phyloP scores from a whole-genome alignment of 2,113 vertebrate species.

The Leucosticte australis region DNA sequence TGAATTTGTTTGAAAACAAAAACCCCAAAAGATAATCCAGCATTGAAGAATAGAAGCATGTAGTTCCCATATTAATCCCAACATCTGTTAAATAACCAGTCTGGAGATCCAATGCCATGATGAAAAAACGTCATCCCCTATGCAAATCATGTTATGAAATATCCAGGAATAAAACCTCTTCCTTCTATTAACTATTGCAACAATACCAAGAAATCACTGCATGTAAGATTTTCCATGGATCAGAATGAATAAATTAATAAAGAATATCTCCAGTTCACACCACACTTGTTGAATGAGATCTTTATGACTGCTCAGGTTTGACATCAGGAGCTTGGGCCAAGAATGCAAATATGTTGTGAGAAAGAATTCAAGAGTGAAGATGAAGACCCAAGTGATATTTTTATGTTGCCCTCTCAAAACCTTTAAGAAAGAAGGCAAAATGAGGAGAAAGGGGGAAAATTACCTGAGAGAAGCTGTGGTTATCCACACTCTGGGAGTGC shows the following conservation, averaged over 20 bases:
- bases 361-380: not conserved
- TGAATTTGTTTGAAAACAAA: not conserved
- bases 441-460: not conserved
- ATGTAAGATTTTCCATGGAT: constrained; percentile 14
- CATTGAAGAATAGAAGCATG: not conserved
- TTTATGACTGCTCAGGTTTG: not conserved
- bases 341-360: not conserved
- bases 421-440: not conserved
- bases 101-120: not conserved
- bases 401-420: not conserved
- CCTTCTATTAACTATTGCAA: not conserved
- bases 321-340: not conserved
- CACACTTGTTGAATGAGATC: not conserved
- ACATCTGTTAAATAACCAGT: not conserved
- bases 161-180: not conserved
- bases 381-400: not conserved
- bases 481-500: not conserved
- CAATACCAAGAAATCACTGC: not conserved
- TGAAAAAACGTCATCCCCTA: not conserved
- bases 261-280: not conserved
- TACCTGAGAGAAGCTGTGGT: not conserved
- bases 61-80: not conserved
- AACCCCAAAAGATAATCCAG: not conserved
- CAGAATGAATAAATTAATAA: not conserved
- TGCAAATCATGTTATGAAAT: not conserved